Conservation (phyloP, 1,140 invertebrate genomes). For the Acromyrmex charruanus region DNA sequence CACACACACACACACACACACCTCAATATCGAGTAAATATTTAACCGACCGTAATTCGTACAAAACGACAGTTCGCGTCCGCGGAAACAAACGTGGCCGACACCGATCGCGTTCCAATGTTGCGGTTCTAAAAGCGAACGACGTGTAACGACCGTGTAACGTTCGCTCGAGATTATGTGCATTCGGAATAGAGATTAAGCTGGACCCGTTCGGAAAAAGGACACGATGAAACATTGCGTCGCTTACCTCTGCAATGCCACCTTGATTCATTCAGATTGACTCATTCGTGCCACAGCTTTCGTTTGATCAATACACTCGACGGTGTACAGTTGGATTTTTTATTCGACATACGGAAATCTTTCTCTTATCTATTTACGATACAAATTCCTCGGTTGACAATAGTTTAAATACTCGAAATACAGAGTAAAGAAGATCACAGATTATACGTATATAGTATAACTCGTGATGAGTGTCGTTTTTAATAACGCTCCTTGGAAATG, state of each 20-base stretch:
- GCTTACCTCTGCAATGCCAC: neutral
- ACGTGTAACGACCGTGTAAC: constrained; percentile 16
- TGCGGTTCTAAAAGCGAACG: constrained; percentile 21
- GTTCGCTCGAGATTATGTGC: constrained; percentile 45
- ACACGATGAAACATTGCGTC: constrained; percentile 47
- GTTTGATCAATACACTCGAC: neutral
- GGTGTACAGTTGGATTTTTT: neutral
- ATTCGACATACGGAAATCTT: neutral
- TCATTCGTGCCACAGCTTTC: constrained; percentile 14
- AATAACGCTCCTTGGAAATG: neutral
- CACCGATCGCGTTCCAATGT: constrained; percentile 16
- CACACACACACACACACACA: too few relatives aligned
- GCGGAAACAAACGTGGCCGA: constrained; percentile 2
- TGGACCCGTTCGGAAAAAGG: constrained; percentile 50
- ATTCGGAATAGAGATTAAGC: constrained; percentile 62
- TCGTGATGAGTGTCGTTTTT: constrained; percentile 2
- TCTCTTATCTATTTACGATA: neutral
- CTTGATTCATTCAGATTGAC: constrained; percentile 6
- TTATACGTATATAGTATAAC: too few relatives aligned
- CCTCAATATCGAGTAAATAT: constrained; percentile 30
- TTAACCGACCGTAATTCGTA: constrained; percentile 15
- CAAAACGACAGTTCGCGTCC: constrained; percentile 25
- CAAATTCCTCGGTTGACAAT: neutral
- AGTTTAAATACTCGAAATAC: neutral
- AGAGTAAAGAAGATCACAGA: neutral